Evolutionary conservation across 2,113 vertebrate genomes (phyloP).

Genomic region (Centrocercus urophasianus): DNA sequence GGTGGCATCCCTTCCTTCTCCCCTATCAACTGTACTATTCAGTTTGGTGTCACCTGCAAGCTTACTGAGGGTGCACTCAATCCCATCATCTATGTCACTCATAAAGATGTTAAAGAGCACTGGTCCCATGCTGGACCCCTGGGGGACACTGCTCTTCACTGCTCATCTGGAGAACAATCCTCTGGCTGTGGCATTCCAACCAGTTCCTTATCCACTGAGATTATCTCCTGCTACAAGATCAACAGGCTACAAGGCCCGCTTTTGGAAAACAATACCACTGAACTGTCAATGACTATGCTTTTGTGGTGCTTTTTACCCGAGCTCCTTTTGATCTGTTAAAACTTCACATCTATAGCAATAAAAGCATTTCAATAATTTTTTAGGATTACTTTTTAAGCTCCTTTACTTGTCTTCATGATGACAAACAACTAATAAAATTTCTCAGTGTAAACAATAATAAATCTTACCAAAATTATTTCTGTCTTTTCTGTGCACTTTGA

Average conservation of each 20-base stretch:
- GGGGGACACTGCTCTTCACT: no score
- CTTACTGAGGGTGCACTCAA: no score
- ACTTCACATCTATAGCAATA: not conserved
- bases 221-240: not conserved
- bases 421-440: not conserved
- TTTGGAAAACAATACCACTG: not conserved
- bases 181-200: no score
- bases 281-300: not conserved
- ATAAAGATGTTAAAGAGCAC: no score
- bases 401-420: not conserved
- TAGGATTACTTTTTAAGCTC: not conserved
- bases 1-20: no score
- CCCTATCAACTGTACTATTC: no score
- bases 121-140: no score
- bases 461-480: not conserved
- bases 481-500: not conserved
- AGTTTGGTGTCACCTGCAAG: no score
- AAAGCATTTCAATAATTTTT: not conserved
- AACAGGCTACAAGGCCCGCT: not conserved
- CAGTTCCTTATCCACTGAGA: no score
- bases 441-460: not conserved
- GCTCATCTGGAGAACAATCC: no score
- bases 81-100: no score
- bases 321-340: not conserved
- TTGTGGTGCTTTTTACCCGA: not conserved